These are phyloP conservation scores for Gorilla gorilla DNA, from an alignment of 2,113 vertebrate species.

Conservation along the genomic window DNA sequence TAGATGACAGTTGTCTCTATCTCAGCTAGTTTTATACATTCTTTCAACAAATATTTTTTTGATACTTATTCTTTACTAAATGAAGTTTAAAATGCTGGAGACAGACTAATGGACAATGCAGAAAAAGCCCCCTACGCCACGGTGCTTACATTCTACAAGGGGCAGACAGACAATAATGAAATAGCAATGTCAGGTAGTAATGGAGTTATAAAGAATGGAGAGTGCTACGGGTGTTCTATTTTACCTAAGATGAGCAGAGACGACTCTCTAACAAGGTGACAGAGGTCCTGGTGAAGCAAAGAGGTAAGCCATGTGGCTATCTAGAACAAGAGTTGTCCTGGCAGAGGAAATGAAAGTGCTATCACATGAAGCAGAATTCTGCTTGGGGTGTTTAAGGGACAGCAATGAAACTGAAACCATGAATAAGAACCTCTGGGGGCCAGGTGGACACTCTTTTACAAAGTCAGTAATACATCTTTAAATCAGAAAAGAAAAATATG, in stretches of 20 bases:
- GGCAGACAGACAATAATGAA: neutral
- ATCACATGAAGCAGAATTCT: neutral
- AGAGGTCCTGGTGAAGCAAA: too few species aligned
- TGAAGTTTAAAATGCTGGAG: neutral
- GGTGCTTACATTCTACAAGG: neutral
- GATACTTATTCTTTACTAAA: neutral
- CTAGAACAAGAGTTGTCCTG: neutral
- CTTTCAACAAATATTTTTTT: neutral
- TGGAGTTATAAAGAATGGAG: neutral
- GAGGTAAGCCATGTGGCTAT: neutral
- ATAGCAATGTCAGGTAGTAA: neutral
- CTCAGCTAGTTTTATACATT: neutral
- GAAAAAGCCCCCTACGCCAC: neutral
- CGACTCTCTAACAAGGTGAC: neutral
- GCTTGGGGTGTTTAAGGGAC: neutral
- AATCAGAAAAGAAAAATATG: neutral
- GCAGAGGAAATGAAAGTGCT: neutral
- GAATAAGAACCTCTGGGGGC: neutral
- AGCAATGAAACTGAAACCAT: neutral
- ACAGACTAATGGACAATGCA: neutral
- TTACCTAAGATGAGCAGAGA: neutral
- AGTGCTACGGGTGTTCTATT: neutral
- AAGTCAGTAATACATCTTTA: neutral
- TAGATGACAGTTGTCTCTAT: neutral
- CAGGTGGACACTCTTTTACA: neutral